These are phyloP conservation scores for Geophilus truncorum DNA, from an alignment of 2,888 invertebrate genomes.

Conservation along the genomic window DNA sequence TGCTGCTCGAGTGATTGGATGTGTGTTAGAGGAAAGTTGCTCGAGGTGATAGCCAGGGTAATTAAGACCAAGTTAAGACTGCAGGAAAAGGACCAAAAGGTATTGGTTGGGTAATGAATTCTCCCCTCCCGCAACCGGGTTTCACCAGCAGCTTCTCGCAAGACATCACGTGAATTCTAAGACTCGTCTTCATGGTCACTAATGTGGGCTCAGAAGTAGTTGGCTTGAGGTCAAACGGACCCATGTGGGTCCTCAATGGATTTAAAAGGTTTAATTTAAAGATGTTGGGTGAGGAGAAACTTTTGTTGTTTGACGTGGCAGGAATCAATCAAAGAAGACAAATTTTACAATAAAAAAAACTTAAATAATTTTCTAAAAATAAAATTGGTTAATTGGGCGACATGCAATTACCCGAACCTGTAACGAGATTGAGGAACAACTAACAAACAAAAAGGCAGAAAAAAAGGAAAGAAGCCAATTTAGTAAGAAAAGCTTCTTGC, in stretches of 20 bases:
- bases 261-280: slow-evolving; percentile 9
- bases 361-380: too few relatives aligned
- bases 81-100: slow-evolving; percentile 6
- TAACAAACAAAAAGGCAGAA: too few relatives aligned
- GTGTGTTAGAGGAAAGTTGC: slow-evolving; percentile 15
- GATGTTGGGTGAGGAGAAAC: not conserved
- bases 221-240: slow-evolving; percentile 19
- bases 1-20: slow-evolving; percentile 25
- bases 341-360: too few relatives aligned
- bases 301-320: too few relatives aligned
- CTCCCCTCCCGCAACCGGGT: not conserved
- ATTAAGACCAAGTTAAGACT: slow-evolving; percentile 27
- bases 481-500: too few relatives aligned
- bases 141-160: not conserved
- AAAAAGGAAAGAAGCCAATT: too few relatives aligned
- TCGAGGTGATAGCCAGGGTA: slow-evolving; percentile 11
- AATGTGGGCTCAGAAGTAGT: slow-evolving; percentile 14
- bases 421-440: too few relatives aligned
- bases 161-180: slow-evolving; percentile 13
- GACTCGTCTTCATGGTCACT: slow-evolving; percentile 18
- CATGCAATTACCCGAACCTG: too few relatives aligned
- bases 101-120: slow-evolving; percentile 11
- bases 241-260: not conserved
- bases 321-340: not conserved
- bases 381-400: too few relatives aligned